phyloP scores from a whole-genome alignment of 2,888 invertebrate genomes.

The Nemurella pictetii region DNA sequence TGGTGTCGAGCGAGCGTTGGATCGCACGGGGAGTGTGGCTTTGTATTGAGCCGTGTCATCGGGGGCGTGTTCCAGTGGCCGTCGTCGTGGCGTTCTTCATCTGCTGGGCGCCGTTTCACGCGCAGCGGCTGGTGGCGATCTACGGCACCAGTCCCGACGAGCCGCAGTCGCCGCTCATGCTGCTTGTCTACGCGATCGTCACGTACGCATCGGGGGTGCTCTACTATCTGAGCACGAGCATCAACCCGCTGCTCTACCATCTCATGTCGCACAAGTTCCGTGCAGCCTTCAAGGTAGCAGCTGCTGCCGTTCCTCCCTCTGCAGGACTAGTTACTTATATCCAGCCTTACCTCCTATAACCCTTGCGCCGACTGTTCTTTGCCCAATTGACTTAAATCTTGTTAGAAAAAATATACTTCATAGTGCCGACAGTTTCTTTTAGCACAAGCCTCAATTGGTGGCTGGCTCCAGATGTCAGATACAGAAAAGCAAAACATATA shows the following conservation, averaged over 20 bases:
- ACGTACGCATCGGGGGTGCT: constrained; percentile 56
- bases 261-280: constrained; percentile 57
- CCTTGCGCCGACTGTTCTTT: background rate
- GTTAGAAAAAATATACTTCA: too few species aligned
- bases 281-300: constrained; percentile 55
- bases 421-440: too few species aligned
- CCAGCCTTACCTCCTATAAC: background rate
- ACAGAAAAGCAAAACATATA: too few species aligned
- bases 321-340: constrained; percentile 22
- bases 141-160: constrained; percentile 61
- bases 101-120: constrained; percentile 93
- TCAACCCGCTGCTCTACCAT: constrained; percentile 58
- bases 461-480: too few species aligned
- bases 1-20: too few species aligned
- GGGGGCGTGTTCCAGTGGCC: constrained; percentile 73
- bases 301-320: too few species aligned
- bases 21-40: background rate
- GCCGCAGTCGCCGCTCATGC: constrained; percentile 38
- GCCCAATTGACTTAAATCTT: background rate
- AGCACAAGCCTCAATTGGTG: too few species aligned
- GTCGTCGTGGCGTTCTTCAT: constrained; percentile 89
- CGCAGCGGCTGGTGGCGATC: constrained; percentile 81
- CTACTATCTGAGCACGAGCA: constrained; percentile 56
- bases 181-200: constrained; percentile 49
- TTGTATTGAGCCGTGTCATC: too few species aligned